Percentiles rank a stretch among this genome's conserved stretches.
Conservation (phyloP, 1,140 invertebrate species). For the Penaeus japonicus region DNA sequence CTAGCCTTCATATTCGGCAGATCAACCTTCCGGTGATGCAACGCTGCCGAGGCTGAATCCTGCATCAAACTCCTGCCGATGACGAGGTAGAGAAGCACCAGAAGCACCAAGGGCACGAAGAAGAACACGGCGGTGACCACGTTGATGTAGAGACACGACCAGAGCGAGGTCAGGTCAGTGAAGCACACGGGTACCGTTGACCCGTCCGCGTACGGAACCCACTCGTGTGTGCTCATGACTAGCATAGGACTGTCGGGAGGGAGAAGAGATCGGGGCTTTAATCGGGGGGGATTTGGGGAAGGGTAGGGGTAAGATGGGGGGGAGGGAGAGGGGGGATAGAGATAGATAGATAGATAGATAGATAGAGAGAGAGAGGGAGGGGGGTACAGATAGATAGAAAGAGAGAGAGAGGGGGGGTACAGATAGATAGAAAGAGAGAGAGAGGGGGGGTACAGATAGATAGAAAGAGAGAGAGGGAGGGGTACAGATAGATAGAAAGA, state of each 20-base stretch:
- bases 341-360: too few species aligned
- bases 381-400: too few species aligned
- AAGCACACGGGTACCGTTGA: conserved; percentile 72
- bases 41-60: conserved; percentile 32
- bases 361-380: too few species aligned
- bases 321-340: too few species aligned
- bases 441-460: too few species aligned
- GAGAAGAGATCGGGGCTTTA: too few species aligned
- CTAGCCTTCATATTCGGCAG: conserved; percentile 43
- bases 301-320: too few species aligned
- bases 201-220: conserved; percentile 25
- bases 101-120: conserved; percentile 79
- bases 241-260: conserved; percentile 18
- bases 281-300: too few species aligned
- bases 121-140: conserved; percentile 80
- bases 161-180: conserved; percentile 76
- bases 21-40: conserved; percentile 29
- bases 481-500: too few species aligned
- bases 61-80: conserved; percentile 71
- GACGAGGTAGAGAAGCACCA: conserved; percentile 82
- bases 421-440: too few species aligned
- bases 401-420: too few species aligned
- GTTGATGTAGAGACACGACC: conserved; percentile 82
- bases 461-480: too few species aligned
- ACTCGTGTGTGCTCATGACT: conserved; percentile 31